Base-by-base conservation (phyloP, 1,140 invertebrate species). In the Caenorhabditis tropicalis region DNA sequence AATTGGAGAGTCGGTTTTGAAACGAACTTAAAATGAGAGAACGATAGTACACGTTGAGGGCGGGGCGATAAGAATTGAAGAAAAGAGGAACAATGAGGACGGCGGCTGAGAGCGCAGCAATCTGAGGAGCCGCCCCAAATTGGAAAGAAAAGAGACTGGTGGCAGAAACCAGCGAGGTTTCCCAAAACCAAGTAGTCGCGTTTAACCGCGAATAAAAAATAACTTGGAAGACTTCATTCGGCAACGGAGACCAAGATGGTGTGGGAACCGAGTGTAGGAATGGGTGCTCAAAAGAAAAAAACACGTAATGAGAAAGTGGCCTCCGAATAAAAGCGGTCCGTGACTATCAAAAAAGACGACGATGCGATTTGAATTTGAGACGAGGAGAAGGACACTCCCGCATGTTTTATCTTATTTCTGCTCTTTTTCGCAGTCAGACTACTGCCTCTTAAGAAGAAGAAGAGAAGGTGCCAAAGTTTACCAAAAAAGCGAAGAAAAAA, bases 91-190 rank as follows among this genome's bases (percentile, higher is more conserved):
- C 65, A 74, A 74, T 74, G 65, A 46, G 36, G n/a, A 31, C 36
- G 33, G 65, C 43, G 36, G 36, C 15, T 74, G 65, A 74, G 36
- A 74, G 65, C n/a, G 36, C 7, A 24, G 65, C 65, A 43, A 74
- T 74, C 36, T 74, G 65, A 74, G 36, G 65, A 74, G 65, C 65
- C 33, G 65, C 65, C 58, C 65, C 29, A 74, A 74, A 74, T 74
- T 74, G 36, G 36, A 43, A 19, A 74, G 36, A 43, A 74, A 27
- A 74, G 36, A 74, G 36, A 74, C 21, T 74, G 36, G 36, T 10
- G 65, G 33, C n/a, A 74, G 5, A 1, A 12, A 2, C 27, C 1
- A 36, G 31, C n/a, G n/a, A 21, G 21, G 33, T 36, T 39, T 39
- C 19, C 36, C n/a, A n/a, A 19, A 74, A 74, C 7, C 16, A 29